Base-by-base conservation (phyloP, 2,797 vertebrate genomes). In the Masticophis lateralis region DNA sequence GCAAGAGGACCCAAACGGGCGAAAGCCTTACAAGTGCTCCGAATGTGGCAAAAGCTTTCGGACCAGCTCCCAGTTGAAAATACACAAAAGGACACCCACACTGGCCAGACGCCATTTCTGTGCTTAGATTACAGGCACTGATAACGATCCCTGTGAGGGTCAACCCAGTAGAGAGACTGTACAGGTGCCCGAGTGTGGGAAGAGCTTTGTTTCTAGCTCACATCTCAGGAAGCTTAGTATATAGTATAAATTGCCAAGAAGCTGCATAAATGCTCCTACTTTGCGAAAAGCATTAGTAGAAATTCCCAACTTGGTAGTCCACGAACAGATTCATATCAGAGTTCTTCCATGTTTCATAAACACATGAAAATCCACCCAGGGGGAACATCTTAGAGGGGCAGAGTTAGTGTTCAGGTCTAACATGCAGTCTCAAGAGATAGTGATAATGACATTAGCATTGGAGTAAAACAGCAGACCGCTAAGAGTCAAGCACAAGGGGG, bases 321-420 rank as follows among this genome's bases (percentile, higher is more conserved):
- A 94, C 4, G 28, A 94, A 25, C 59, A 69, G n/a, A 89, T 92
- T 13, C 91, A 92, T 55, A 92, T 69, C 8, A 47, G 91, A 63
- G 69, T 37, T 89, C 88, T 83, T 83, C 74, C 74, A 47, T 11
- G 37, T 93, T 94, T 53, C 59, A 90, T 59, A 90, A 90, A 59
- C 95, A 94, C 5, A 92, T 92, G 90, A 93, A 91, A 83, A 95
- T 83, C 92, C 95, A 95, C 56, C 94, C 94, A 14, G 88, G 90
- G 28, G 90, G 88, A 61, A 93, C 92, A 74, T 92, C 92, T 27
- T 94, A 88, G 63, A 25, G 32, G 61, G 32, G 55, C 16, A 53
- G 16, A 6, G 6, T 90, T 32, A 20, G 37, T 25, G 37, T 37
- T 43, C 3, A 10, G 37, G 20, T 25, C 4, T 43, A 79, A 79